phyloP scores from a whole-genome alignment of 1,140 invertebrate species.

The Pachypeltis micranthus region DNA sequence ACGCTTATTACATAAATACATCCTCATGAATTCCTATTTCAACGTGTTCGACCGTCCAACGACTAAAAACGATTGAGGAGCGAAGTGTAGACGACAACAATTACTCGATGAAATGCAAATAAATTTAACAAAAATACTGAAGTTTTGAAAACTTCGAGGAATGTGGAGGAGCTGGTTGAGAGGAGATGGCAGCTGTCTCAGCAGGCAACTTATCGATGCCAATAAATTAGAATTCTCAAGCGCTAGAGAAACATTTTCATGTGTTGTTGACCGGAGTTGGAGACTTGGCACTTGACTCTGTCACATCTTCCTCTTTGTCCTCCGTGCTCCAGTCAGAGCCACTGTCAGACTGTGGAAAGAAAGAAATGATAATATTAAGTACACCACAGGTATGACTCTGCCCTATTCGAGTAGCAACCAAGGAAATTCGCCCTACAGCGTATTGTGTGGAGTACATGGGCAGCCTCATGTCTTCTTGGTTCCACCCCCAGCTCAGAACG shows the following conservation, averaged over 20 bases:
- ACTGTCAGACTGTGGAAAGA: constrained; percentile 14
- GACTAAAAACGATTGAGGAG: too few relatives aligned
- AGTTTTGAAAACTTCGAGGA: neutral
- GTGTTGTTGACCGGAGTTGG: neutral
- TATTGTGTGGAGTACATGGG: neutral
- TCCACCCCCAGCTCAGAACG: neutral
- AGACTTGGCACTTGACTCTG: neutral
- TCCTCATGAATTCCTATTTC: too few relatives aligned
- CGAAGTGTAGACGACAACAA: too few relatives aligned
- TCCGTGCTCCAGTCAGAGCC: constrained; percentile 16
- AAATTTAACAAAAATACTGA: neutral
- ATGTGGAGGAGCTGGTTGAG: neutral
- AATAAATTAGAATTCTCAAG: neutral
- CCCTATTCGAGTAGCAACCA: neutral
- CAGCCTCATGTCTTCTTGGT: neutral
- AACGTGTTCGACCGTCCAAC: too few relatives aligned
- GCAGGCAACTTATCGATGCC: too few relatives aligned
- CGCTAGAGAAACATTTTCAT: neutral
- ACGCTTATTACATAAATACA: too few relatives aligned
- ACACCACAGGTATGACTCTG: neutral
- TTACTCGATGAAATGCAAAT: too few relatives aligned
- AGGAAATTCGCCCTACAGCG: neutral
- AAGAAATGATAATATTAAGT: neutral
- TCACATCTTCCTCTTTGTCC: neutral
- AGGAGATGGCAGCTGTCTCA: too few relatives aligned